These are phyloP conservation scores for Fabriciana adippe DNA, from an alignment of 2,888 invertebrate species.

Conservation along the genomic window DNA sequence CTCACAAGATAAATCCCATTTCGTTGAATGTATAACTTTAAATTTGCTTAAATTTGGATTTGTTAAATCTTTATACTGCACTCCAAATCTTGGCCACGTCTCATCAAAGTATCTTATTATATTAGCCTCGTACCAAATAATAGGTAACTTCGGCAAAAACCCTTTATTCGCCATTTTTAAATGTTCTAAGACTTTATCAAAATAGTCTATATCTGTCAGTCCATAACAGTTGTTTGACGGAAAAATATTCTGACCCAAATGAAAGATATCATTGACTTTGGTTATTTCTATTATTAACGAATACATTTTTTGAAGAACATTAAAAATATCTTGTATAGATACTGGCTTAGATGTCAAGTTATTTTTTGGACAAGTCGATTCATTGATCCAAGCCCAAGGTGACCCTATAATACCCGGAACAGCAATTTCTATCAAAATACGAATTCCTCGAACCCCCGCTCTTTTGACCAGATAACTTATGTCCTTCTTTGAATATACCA, in stretches of 20 bases:
- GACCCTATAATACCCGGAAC: slow-evolving; percentile 93
- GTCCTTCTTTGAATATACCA: slow-evolving; percentile 86
- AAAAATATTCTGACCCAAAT: slow-evolving; percentile 89
- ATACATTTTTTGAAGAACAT: slow-evolving; percentile 86
- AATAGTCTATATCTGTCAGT: slow-evolving; percentile 87
- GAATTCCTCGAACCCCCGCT: slow-evolving; percentile 89
- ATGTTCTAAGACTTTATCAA: slow-evolving; percentile 83
- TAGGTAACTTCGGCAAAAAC: slow-evolving; percentile 78
- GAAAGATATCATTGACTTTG: slow-evolving; percentile 88
- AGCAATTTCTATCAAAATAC: slow-evolving; percentile 93
- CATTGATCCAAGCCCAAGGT: slow-evolving; percentile 90
- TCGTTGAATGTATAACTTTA: slow-evolving; percentile 89
- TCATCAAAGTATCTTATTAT: slow-evolving; percentile 70
- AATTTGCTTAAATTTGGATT: slow-evolving; percentile 87
- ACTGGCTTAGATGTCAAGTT: slow-evolving; percentile 80
- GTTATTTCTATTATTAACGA: slow-evolving; percentile 86
- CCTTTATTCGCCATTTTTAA: slow-evolving; percentile 83
- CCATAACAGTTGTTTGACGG: slow-evolving; percentile 86
- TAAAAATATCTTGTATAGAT: slow-evolving; percentile 87
- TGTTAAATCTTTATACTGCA: slow-evolving; percentile 88
- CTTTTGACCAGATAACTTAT: slow-evolving; percentile 87
- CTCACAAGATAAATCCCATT: slow-evolving; percentile 89
- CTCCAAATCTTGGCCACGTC: slow-evolving; percentile 79
- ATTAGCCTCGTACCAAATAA: slow-evolving; percentile 88
- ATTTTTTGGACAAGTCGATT: slow-evolving; percentile 65